phyloP scores from a whole-genome alignment of 2,113 vertebrate genomes.

The Choloepus hoffmanni region DNA sequence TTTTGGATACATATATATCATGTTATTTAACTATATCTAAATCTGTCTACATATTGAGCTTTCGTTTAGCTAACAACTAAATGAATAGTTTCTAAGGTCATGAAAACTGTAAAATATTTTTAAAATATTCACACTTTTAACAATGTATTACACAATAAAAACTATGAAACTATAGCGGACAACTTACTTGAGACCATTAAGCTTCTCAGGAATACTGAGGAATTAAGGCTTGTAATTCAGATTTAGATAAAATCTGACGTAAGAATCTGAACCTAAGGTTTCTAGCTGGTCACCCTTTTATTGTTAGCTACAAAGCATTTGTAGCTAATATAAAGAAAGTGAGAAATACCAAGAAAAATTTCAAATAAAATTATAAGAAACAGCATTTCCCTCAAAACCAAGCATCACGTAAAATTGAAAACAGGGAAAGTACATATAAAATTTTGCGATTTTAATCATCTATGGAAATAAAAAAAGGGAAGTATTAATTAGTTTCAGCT shows the following conservation, averaged over 20 bases:
- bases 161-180: neutral
- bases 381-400: neutral
- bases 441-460: neutral
- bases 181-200: neutral
- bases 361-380: slow-evolving; percentile 39
- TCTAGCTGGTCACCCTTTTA: neutral
- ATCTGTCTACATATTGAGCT: neutral
- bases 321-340: neutral
- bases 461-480: slow-evolving; percentile 34
- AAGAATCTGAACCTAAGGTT: neutral
- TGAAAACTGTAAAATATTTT: neutral
- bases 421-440: neutral
- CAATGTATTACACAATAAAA: neutral
- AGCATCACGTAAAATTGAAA: neutral
- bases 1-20: neutral
- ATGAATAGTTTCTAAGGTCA: neutral
- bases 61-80: neutral
- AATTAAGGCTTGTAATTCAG: neutral
- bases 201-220: neutral
- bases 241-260: neutral
- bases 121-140: neutral
- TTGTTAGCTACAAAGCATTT: neutral
- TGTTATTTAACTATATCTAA: neutral
- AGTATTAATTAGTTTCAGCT: slow-evolving; percentile 1
- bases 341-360: slow-evolving; percentile 10